A percentile compares a stretch with the other conserved stretches of the same genome.
Evolutionary conservation across 2,797 vertebrate species (phyloP).

Genomic region (Rhinophrynus dorsalis): DNA sequence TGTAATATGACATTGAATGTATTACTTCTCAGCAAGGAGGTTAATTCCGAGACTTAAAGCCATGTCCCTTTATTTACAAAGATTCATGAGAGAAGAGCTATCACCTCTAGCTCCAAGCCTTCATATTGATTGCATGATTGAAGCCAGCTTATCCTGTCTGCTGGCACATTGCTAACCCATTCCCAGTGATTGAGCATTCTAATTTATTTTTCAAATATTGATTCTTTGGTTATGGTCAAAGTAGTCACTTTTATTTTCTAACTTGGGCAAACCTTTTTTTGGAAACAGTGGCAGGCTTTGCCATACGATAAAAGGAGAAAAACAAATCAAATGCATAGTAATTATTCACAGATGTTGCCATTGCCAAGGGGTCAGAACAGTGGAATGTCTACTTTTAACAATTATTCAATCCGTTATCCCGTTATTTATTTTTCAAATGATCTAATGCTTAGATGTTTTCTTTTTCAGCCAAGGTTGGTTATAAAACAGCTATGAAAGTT

Average conservation of each 20-base stretch:
- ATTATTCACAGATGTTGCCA: conserved; percentile 45
- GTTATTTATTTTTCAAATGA: conserved; percentile 37
- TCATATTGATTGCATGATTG: conserved; percentile 39
- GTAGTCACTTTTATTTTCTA: neutral
- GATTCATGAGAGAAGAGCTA: conserved; percentile 20
- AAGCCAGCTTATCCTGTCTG: conserved; percentile 33
- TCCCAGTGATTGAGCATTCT: conserved; percentile 32
- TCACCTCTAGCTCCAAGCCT: conserved; percentile 30
- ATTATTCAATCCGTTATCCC: conserved; percentile 31
- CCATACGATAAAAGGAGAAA: neutral
- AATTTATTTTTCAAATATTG: conserved; percentile 44
- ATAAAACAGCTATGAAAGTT: neutral
- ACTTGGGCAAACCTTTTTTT: neutral
- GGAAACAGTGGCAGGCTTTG: neutral
- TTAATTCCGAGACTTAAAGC: conserved; percentile 13
- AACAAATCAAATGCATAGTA: conserved; percentile 21
- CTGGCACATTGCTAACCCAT: conserved; percentile 21
- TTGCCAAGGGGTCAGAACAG: conserved; percentile 31
- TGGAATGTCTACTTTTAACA: conserved; percentile 34
- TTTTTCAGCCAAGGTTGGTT: neutral
- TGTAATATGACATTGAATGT: too few relatives aligned
- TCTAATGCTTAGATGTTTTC: conserved; percentile 39
- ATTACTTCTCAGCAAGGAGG: neutral
- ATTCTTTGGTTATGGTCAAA: conserved; percentile 16
- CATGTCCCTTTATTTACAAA: conserved; percentile 17